Evolutionary conservation across 2,797 vertebrate genomes (phyloP).

Genomic region (Pyrocephalus nanus): DNA sequence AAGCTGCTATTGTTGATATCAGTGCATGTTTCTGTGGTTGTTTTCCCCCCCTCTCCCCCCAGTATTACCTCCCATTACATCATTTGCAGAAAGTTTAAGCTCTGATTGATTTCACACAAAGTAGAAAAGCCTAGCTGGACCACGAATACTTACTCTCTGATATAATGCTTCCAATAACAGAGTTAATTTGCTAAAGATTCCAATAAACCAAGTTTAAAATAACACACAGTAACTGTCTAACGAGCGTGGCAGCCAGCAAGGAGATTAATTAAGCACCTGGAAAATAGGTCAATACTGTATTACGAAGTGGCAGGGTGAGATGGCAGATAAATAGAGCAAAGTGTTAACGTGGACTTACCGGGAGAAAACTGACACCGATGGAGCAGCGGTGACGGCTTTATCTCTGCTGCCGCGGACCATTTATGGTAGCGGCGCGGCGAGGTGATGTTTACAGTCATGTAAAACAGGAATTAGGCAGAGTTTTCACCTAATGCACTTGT

Average conservation of each 20-base stretch:
- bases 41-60: not conserved
- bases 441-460: not conserved
- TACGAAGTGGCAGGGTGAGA: conserved; percentile 47
- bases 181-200: not conserved
- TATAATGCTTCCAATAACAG: not conserved
- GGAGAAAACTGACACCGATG: conserved; percentile 35
- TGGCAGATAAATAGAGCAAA: conserved; percentile 58
- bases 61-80: not conserved
- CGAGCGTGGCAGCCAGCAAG: conserved; percentile 4
- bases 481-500: not conserved
- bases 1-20: not conserved
- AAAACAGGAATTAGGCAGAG: not conserved
- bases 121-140: not conserved
- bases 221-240: not conserved
- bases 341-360: conserved; percentile 38
- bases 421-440: not conserved
- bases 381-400: conserved; percentile 8
- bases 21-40: not conserved
- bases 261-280: conserved; percentile 65
- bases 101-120: not conserved
- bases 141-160: not conserved
- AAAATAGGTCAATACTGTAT: conserved; percentile 64
- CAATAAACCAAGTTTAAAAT: not conserved
- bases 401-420: conserved; percentile 34
- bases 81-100: not conserved